Conservation (phyloP, 1,140 invertebrate genomes). For the Brachystomella parvula region DNA sequence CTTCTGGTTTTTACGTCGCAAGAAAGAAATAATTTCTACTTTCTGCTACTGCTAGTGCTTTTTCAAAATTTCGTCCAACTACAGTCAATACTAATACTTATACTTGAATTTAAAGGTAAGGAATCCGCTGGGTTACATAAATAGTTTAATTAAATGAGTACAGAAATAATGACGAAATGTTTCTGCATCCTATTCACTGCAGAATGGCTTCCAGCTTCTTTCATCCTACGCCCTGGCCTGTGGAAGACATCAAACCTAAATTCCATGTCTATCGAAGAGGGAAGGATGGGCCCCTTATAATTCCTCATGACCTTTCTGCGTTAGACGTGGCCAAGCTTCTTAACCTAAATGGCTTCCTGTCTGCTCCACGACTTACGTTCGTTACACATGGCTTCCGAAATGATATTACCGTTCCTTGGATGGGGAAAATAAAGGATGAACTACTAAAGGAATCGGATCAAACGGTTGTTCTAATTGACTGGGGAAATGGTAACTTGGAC, state of each 20-base stretch:
- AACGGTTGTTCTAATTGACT: constrained; percentile 23
- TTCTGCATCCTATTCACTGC: neutral
- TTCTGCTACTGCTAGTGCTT: too few species aligned
- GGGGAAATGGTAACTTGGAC: constrained; percentile 18
- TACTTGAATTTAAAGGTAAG: too few species aligned
- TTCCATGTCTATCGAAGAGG: constrained; percentile 6
- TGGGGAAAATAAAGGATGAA: constrained; percentile 23
- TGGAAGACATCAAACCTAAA: constrained; percentile 2
- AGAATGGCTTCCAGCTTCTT: neutral
- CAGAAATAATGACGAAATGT: neutral
- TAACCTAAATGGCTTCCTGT: neutral
- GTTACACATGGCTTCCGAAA: constrained; percentile 26
- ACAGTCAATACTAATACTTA: too few species aligned
- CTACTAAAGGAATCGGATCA: constrained; percentile 17
- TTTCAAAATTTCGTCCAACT: too few species aligned
- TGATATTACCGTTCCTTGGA: constrained; percentile 16
- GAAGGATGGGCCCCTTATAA: neutral
- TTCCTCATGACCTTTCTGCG: neutral
- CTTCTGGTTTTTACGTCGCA: too few species aligned
- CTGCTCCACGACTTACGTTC: constrained; percentile 5
- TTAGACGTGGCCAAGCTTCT: neutral
- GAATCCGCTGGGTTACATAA: too few species aligned
- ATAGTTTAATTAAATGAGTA: too few species aligned
- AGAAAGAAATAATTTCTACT: too few species aligned
- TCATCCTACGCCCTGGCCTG: constrained; percentile 2